Percentiles rank a stretch among this genome's conserved stretches.
Conservation (phyloP, 1,140 invertebrate genomes). For the Formica exsecta region DNA sequence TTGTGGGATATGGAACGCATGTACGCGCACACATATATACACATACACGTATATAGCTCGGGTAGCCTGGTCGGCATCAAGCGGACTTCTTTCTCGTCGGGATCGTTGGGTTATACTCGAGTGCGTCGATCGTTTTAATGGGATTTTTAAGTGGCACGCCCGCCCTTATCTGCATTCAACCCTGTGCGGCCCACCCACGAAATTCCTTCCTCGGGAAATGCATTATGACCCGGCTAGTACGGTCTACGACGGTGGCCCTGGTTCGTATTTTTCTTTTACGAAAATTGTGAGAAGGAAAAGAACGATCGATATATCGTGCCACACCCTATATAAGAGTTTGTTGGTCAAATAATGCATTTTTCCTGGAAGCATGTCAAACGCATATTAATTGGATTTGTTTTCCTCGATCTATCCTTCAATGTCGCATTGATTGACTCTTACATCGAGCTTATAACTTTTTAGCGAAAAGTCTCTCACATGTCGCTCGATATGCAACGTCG, state of each 20-base stretch:
- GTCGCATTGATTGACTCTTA: neutral
- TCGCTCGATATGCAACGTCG: constrained; percentile 13
- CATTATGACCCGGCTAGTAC: constrained; percentile 50
- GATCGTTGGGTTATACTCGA: constrained; percentile 54
- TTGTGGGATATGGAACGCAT: constrained; percentile 12
- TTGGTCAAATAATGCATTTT: neutral
- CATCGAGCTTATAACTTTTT: neutral
- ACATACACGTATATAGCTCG: neutral
- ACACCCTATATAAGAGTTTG: constrained; percentile 35
- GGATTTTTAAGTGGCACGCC: constrained; percentile 73
- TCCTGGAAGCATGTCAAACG: constrained; percentile 1
- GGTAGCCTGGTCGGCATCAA: constrained; percentile 66
- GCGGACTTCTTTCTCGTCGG: constrained; percentile 53
- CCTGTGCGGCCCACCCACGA: constrained; percentile 71
- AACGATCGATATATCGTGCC: constrained; percentile 1
- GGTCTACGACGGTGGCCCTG: constrained; percentile 11
- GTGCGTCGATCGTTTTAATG: constrained; percentile 74
- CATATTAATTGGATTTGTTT: neutral
- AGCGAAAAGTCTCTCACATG: neutral
- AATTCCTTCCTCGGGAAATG: constrained; percentile 68
- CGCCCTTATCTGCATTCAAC: constrained; percentile 73
- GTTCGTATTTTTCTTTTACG: constrained; percentile 16
- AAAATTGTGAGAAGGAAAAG: constrained; percentile 57
- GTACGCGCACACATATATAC: neutral
- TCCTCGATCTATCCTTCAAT: neutral